Evolutionary conservation across 2,797 vertebrate genomes (phyloP).

Genomic region (Lateolabrax maculatus): DNA sequence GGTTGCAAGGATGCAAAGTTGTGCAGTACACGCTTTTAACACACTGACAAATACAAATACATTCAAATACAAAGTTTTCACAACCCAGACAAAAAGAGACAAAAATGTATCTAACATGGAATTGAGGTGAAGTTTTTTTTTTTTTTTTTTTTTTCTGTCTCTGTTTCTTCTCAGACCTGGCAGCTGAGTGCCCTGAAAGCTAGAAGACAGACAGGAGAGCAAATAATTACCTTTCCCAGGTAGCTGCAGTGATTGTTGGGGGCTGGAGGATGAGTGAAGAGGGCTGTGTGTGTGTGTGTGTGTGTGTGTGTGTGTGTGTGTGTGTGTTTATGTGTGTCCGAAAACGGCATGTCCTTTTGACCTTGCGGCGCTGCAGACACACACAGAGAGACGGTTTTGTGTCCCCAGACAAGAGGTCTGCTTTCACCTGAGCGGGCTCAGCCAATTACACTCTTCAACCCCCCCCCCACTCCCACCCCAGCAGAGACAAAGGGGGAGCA

Average conservation of each 20-base stretch:
- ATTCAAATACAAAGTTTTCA: neutral
- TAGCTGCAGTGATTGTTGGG: conserved; percentile 73
- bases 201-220: conserved; percentile 77
- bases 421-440: conserved; percentile 79
- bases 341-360: conserved; percentile 80
- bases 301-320: conserved; percentile 52
- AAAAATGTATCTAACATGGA: neutral
- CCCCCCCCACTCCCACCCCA: conserved; percentile 15
- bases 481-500: conserved; percentile 71
- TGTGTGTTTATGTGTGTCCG: conserved; percentile 51
- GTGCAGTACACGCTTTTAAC: neutral
- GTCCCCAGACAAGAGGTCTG: conserved; percentile 84
- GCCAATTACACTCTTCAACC: conserved; percentile 69
- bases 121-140: neutral
- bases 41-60: neutral
- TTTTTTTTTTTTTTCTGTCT: conserved; percentile 23
- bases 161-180: conserved; percentile 55
- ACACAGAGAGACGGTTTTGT: conserved; percentile 81
- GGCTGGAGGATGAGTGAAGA: conserved; percentile 76
- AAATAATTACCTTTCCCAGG: conserved; percentile 87
- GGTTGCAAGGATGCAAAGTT: neutral
- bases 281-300: conserved; percentile 55
- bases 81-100: neutral
- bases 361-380: conserved; percentile 74
- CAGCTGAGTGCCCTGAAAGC: conserved; percentile 68